Conservation (phyloP, 2,797 vertebrate species). For the Gadopsis marmoratus region DNA sequence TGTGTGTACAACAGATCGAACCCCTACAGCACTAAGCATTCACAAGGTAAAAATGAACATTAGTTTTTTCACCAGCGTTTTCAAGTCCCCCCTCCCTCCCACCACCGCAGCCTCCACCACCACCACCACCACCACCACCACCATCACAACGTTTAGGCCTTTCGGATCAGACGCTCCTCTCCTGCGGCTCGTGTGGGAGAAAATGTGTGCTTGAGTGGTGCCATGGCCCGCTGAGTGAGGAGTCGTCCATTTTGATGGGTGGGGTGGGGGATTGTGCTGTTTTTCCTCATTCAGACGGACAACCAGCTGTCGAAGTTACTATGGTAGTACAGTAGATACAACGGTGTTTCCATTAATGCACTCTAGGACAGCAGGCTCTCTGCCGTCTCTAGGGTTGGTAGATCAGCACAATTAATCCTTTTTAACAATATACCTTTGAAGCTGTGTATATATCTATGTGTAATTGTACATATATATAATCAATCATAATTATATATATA, state of each 20-base stretch:
- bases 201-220: slow-evolving; percentile 72
- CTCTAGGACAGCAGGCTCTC: slow-evolving; percentile 87
- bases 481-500: slow-evolving; percentile 84
- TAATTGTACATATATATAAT: slow-evolving; percentile 87
- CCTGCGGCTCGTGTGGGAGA: slow-evolving; percentile 52
- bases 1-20: slow-evolving; percentile 97
- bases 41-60: slow-evolving; percentile 97
- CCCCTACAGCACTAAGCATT: slow-evolving; percentile 99
- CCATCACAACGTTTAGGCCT: slow-evolving; percentile 28
- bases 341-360: slow-evolving; percentile 89
- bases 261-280: slow-evolving; percentile 72
- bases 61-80: slow-evolving; percentile 73
- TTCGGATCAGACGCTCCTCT: slow-evolving; percentile 44
- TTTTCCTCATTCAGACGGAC: slow-evolving; percentile 70
- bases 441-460: slow-evolving; percentile 86
- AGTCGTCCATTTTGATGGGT: slow-evolving; percentile 76
- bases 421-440: slow-evolving; percentile 84
- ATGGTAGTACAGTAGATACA: slow-evolving; percentile 93
- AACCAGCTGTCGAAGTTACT: slow-evolving; percentile 78
- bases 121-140: not conserved
- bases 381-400: slow-evolving; percentile 73
- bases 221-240: slow-evolving; percentile 44
- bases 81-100: slow-evolving; percentile 66
- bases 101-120: not conserved
- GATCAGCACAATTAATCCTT: slow-evolving; percentile 81